Percentiles rank a stretch among this genome's conserved stretches.
phyloP scores from a whole-genome alignment of 2,113 vertebrate species.

The Pristiophorus japonicus region DNA sequence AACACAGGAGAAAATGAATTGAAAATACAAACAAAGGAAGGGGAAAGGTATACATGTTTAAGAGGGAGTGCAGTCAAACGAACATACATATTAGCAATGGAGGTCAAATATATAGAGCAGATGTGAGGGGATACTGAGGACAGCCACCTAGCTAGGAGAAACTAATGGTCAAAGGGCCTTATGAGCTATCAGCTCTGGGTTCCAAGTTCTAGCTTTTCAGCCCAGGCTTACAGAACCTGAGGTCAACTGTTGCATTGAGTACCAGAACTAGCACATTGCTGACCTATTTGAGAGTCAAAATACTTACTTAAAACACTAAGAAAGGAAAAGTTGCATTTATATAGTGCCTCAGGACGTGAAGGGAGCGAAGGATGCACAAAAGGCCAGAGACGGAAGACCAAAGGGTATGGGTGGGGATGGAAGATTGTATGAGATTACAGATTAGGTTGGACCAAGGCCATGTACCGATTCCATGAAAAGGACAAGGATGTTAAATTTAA shows the following conservation, averaged over 20 bases:
- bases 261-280: neutral
- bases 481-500: neutral
- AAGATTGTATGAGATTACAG: neutral
- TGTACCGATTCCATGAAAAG: neutral
- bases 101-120: neutral
- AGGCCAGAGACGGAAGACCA: too few relatives aligned
- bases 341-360: neutral
- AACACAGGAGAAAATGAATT: neutral
- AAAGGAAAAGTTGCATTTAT: neutral
- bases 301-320: neutral
- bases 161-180: neutral
- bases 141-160: neutral
- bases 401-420: too few relatives aligned
- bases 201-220: neutral
- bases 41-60: neutral
- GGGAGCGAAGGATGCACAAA: neutral
- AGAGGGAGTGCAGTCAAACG: neutral
- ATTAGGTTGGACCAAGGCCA: neutral
- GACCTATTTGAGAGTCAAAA: neutral
- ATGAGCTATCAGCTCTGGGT: neutral
- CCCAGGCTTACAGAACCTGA: neutral
- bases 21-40: neutral
- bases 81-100: neutral
- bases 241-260: neutral
- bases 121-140: neutral